Conservation (phyloP, 2,888 invertebrate species). For the Nephrotoma appendiculata region DNA sequence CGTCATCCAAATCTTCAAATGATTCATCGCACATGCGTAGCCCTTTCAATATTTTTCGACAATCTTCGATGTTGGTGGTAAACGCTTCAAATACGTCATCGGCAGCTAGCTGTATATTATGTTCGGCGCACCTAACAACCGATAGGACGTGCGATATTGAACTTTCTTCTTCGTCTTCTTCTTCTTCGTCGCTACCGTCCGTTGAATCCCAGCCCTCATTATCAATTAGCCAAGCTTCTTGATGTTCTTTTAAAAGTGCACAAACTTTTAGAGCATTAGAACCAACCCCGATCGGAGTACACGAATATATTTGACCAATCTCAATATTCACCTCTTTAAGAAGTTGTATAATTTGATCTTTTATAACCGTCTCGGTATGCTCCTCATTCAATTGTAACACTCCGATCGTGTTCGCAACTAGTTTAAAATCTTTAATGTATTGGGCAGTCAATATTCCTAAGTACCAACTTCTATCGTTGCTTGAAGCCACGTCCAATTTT, state of each 20-base stretch:
- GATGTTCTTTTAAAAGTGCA: conserved; percentile 8
- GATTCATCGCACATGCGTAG: not conserved
- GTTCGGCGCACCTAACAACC: conserved; percentile 6
- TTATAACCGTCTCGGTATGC: conserved; percentile 9
- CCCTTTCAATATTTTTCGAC: conserved; percentile 3
- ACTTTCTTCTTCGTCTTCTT: not conserved
- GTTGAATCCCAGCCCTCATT: not conserved
- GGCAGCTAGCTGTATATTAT: conserved; percentile 8
- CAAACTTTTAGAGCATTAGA: conserved; percentile 9
- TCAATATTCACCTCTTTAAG: conserved; percentile 11
- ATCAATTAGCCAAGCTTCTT: not conserved
- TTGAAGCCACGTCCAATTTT: conserved; percentile 11
- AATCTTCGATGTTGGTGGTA: conserved; percentile 6
- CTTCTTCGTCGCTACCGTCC: not conserved
- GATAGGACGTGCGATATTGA: conserved; percentile 2
- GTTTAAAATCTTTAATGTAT: conserved; percentile 11
- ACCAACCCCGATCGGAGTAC: conserved; percentile 10
- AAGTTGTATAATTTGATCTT: conserved; percentile 9
- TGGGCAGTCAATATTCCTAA: conserved; percentile 11
- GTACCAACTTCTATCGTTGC: conserved; percentile 1
- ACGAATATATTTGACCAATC: conserved; percentile 11
- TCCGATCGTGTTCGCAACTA: conserved; percentile 8
- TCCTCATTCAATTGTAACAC: conserved; percentile 9
- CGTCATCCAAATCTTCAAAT: conserved; percentile 6
- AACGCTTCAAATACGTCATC: conserved; percentile 7